Evolutionary conservation across 2,113 vertebrate genomes (phyloP).

Genomic region (Aix galericulata): DNA sequence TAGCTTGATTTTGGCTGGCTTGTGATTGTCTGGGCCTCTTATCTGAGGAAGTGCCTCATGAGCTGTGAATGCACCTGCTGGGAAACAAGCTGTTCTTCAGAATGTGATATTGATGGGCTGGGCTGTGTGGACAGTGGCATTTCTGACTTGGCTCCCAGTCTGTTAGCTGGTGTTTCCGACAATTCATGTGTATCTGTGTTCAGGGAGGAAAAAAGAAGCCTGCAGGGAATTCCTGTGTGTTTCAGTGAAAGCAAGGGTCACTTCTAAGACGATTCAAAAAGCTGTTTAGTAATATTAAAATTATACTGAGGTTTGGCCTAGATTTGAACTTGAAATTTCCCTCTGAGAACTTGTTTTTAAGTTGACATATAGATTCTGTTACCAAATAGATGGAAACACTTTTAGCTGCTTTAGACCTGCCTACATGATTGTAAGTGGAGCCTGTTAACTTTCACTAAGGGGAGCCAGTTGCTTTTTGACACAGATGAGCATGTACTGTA

Average conservation of each 20-base stretch:
- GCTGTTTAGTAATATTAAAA: background rate
- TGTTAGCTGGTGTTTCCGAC: background rate
- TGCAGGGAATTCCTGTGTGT: background rate
- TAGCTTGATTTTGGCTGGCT: background rate
- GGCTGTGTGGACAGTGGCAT: background rate
- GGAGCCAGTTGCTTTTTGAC: background rate
- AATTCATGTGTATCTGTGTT: background rate
- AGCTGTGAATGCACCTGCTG: background rate
- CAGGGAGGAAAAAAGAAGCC: background rate
- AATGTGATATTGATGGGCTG: background rate
- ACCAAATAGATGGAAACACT: background rate
- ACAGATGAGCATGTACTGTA: background rate
- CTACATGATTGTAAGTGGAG: background rate
- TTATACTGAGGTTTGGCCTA: background rate
- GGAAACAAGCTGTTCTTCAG: background rate
- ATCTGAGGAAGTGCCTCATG: background rate
- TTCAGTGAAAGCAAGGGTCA: background rate
- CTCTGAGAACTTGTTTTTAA: background rate
- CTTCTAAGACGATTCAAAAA: background rate
- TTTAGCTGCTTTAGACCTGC: background rate
- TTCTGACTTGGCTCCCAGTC: background rate
- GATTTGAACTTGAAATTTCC: background rate
- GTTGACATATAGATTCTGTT: background rate
- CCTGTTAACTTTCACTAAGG: background rate
- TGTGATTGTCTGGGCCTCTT: background rate